Base-by-base conservation (phyloP, 2,113 vertebrate species). In the Phoenicopterus ruber region DNA sequence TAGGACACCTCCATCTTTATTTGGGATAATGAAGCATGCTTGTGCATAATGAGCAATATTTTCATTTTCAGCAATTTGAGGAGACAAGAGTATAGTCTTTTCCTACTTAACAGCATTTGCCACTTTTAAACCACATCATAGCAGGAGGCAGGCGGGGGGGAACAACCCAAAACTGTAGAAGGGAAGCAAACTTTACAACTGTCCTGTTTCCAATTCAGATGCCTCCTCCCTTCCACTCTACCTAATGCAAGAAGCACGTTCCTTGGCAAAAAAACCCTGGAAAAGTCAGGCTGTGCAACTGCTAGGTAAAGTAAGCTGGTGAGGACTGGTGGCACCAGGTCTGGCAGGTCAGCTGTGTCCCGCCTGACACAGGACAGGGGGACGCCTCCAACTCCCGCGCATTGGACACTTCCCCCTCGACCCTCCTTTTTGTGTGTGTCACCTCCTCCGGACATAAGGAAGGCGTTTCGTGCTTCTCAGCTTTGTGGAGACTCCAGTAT, bases 191-290 rank as follows among this genome's bases (percentile, higher is more conserved):
- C 13, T 15, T 87, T 14, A 49, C 17, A 87, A 1, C 20, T 8
- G 31, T n/a, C 46, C 22, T n/a, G 32, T n/a, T 21, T 58, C 36
- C 19, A 38, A 4, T 17, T 47, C 42, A 58, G n/a, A 18, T 17
- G 8, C 13, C 18, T 57, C 42, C 52, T 34, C 36, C 49, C 22
- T 32, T 1, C 40, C 10, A n/a, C 73, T 52, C 19, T 32, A 32
- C 32, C n/a, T 6, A n/a, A 19, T 0, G 1, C 0, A 5, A 65
- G 65, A 44, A 86, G 36, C 40, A 5, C 0, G 3, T 55, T 65
- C 76, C 18, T 20, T 31, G 32, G 61, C 49, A 40, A 42, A 36
- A 17, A 44, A 44, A 20, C 59, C 8, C 26, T 2, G 20, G 42
- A 67, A 74, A 11, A 13, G 24, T 6, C 50, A 16, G 15, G 11